Percentiles rank a stretch among this genome's conserved stretches.
Conservation (phyloP, 2,888 invertebrate species). For the Selenia dentaria region DNA sequence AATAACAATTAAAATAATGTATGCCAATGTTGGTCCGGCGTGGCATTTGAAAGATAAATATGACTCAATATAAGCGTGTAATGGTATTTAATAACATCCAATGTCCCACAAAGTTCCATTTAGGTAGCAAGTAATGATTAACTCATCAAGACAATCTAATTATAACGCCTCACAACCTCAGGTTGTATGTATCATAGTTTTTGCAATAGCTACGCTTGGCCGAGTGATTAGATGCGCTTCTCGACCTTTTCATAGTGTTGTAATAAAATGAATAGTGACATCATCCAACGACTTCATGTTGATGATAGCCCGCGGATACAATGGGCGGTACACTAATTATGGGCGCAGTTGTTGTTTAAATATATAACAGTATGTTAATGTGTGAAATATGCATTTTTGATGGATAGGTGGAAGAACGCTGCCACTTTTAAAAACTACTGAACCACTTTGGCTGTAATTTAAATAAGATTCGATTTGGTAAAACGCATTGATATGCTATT, state of each 20-base stretch:
- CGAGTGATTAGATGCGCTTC: slow-evolving; percentile 65
- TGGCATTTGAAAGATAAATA: no score
- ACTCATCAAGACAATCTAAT: slow-evolving; percentile 11
- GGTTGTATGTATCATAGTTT: slow-evolving; percentile 39
- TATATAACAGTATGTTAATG: no score
- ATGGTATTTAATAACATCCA: no score
- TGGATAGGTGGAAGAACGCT: no score
- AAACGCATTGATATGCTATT: no score
- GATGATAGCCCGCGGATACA: slow-evolving; percentile 14
- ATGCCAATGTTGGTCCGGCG: no score
- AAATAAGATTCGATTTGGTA: no score
- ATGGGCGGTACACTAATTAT: slow-evolving; percentile 3
- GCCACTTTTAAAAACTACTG: no score
- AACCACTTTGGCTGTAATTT: no score
- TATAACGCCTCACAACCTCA: slow-evolving; percentile 12
- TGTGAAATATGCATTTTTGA: no score
- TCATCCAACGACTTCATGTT: slow-evolving; percentile 28
- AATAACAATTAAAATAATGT: no score
- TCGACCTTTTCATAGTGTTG: slow-evolving; percentile 51
- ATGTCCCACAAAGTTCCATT: neutral
- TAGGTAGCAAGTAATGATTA: slow-evolving; percentile 5
- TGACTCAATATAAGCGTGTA: no score
- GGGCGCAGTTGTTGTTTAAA: neutral
- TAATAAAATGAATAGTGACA: slow-evolving; percentile 34
- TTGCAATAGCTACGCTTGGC: slow-evolving; percentile 51